Conservation (phyloP, 1,140 invertebrate genomes). For the Drosophila malerkotliana region DNA sequence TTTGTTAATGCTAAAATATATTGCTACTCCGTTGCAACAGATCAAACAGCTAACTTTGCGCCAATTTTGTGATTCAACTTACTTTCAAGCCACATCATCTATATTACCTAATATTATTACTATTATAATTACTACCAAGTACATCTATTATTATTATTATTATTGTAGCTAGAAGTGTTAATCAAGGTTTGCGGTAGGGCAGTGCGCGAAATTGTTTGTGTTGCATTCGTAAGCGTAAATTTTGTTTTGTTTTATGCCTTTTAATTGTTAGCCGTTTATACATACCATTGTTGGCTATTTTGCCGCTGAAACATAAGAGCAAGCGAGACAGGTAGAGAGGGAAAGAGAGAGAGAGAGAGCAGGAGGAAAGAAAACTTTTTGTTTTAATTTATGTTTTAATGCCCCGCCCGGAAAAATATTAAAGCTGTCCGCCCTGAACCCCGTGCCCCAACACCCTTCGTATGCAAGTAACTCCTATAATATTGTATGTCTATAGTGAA, state of each 20-base stretch:
- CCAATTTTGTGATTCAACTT: slow-evolving; percentile 75
- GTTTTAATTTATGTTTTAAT: slow-evolving; percentile 76
- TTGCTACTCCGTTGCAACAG: slow-evolving; percentile 26
- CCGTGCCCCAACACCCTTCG: slow-evolving; percentile 24
- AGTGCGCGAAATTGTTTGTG: slow-evolving; percentile 63
- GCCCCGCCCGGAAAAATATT: slow-evolving; percentile 7
- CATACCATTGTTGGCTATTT: slow-evolving; percentile 39
- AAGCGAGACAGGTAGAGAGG: too few relatives aligned
- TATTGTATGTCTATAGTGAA: slow-evolving; percentile 35
- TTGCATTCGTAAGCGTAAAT: slow-evolving; percentile 58
- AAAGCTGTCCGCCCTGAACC: slow-evolving; percentile 31
- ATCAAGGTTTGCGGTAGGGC: slow-evolving; percentile 37
- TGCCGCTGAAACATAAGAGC: slow-evolving; percentile 32
- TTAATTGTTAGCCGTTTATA: slow-evolving; percentile 79
- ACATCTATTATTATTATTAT: slow-evolving; percentile 28
- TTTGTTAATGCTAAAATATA: slow-evolving; percentile 42
- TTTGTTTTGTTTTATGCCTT: slow-evolving; percentile 80
- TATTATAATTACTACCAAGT: slow-evolving; percentile 22
- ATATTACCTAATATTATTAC: slow-evolving; percentile 36
- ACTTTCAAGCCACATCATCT: slow-evolving; percentile 54
- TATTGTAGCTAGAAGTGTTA: slow-evolving; percentile 38
- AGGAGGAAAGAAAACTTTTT: slow-evolving; percentile 32
- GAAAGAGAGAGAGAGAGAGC: slow-evolving; percentile 1
- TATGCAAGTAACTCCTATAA: slow-evolving; percentile 29
- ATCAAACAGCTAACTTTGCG: slow-evolving; percentile 68